Evolutionary conservation across 2,888 invertebrate genomes (phyloP).

Genomic region (Epicampocera succincta): DNA sequence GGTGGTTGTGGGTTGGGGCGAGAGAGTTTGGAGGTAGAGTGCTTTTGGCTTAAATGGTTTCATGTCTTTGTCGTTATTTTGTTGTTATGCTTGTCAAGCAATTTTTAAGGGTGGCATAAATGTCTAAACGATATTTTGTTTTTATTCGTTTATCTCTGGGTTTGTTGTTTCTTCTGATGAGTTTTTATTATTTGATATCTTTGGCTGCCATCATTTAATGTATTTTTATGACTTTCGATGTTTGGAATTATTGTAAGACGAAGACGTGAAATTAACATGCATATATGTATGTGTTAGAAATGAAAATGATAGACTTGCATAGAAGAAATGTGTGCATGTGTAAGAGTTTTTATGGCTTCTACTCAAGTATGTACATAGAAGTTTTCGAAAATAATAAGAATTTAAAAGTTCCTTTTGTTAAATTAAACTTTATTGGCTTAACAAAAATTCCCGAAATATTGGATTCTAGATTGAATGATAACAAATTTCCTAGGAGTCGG

Average conservation of each 20-base stretch:
- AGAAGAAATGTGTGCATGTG: background rate
- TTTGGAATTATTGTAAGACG: conserved; percentile 52
- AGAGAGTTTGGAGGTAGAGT: conserved; percentile 39
- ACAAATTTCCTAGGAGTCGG: too few species aligned
- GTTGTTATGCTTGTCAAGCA: conserved; percentile 79
- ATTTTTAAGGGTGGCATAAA: conserved; percentile 73
- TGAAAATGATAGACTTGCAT: conserved; percentile 34
- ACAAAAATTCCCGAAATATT: too few species aligned
- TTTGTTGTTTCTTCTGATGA: conserved; percentile 39
- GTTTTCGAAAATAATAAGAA: background rate
- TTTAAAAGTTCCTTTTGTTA: too few species aligned
- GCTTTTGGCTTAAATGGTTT: conserved; percentile 60
- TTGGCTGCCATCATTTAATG: conserved; percentile 78
- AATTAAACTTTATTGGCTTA: too few species aligned
- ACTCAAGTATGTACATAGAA: background rate
- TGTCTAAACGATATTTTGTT: conserved; percentile 70
- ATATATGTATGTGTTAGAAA: conserved; percentile 21
- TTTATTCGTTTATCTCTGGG: conserved; percentile 58
- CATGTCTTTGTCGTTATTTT: conserved; percentile 61
- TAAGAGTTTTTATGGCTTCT: background rate
- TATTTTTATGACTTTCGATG: conserved; percentile 69
- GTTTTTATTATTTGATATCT: conserved; percentile 75
- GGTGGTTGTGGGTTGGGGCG: conserved; percentile 6
- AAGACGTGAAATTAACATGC: conserved; percentile 46
- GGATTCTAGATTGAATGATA: too few species aligned